These are phyloP conservation scores for Lates calcarifer DNA, from an alignment of 2,113 vertebrate genomes.

Conservation along the genomic window DNA sequence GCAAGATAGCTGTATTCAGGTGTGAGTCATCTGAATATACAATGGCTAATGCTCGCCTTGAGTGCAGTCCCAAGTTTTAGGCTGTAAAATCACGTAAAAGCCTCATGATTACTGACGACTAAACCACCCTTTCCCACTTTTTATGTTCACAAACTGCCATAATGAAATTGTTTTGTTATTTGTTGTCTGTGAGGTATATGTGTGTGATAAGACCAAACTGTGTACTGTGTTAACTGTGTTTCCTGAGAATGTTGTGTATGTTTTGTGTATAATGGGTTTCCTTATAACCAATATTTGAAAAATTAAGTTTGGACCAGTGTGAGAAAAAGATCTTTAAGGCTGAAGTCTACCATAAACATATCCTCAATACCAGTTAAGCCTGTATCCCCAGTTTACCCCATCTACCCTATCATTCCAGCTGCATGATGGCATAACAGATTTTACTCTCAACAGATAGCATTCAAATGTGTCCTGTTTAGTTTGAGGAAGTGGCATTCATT, in stretches of 20 bases:
- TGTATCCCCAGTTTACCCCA: constrained; percentile 23
- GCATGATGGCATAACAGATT: constrained; percentile 23
- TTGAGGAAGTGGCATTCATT: constrained; percentile 66
- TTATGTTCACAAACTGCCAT: constrained; percentile 21
- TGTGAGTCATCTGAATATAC: constrained; percentile 53
- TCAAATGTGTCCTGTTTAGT: constrained; percentile 63
- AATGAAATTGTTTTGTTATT: constrained; percentile 31
- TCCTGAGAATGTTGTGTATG: not conserved
- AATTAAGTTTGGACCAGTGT: not conserved
- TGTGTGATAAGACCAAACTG: constrained; percentile 16
- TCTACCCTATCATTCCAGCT: constrained; percentile 10
- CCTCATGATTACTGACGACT: constrained; percentile 20
- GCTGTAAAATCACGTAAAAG: constrained; percentile 46
- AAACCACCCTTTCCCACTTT: constrained; percentile 23
- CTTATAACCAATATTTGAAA: not conserved
- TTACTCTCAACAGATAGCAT: constrained; percentile 48
- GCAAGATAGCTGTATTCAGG: constrained; percentile 47
- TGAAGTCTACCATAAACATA: constrained; percentile 21
- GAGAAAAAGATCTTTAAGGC: not conserved
- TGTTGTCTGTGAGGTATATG: constrained; percentile 17
- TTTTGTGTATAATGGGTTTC: not conserved
- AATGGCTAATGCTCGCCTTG: constrained; percentile 37
- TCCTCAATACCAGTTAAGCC: constrained; percentile 10
- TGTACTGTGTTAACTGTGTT: no score
- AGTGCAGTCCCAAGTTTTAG: constrained; percentile 40